phyloP scores from a whole-genome alignment of 2,888 invertebrate species.

The Machimus rusticus region DNA sequence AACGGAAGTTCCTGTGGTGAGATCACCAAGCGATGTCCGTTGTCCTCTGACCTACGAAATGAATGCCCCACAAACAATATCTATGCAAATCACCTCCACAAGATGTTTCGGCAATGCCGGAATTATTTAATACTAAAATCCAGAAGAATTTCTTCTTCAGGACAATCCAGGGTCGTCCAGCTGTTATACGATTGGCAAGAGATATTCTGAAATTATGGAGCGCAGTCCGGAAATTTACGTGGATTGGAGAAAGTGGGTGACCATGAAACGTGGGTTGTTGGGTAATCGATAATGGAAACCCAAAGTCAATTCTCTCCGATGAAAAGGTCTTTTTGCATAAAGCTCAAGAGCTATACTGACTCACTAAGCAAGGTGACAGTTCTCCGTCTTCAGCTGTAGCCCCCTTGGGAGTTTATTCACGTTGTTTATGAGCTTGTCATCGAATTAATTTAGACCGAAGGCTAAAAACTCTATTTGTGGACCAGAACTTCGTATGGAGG shows the following conservation, averaged over 20 bases:
- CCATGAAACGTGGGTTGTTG: background rate
- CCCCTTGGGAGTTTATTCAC: background rate
- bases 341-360: background rate
- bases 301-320: background rate
- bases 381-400: background rate
- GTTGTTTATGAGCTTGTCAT: background rate
- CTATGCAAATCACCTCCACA: constrained; percentile 3
- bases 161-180: background rate
- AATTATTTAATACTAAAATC: background rate
- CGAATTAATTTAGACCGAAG: background rate
- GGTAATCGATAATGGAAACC: background rate
- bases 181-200: background rate
- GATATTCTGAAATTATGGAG: background rate
- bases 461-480: background rate
- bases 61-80: background rate
- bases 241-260: background rate
- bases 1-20: background rate
- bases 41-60: background rate
- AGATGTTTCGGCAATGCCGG: background rate
- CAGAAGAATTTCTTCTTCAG: background rate
- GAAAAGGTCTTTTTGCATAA: background rate
- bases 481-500: background rate
- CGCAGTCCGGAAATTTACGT: background rate
- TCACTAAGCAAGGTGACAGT: background rate
- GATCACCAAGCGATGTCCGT: background rate